Conservation (phyloP, 2,113 vertebrate genomes). For the Psephotus haematonotus region DNA sequence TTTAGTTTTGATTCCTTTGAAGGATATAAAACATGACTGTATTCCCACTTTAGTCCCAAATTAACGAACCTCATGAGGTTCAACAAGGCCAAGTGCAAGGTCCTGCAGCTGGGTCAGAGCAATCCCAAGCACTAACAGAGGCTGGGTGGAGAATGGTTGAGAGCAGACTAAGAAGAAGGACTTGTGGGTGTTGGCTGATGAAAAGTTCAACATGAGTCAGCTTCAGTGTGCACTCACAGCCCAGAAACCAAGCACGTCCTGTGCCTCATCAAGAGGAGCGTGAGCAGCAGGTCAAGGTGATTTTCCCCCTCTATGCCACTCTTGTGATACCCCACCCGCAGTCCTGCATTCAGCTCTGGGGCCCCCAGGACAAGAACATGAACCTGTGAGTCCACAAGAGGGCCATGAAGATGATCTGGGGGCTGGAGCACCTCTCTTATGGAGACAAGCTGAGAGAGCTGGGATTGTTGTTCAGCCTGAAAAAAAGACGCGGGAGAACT, state of each 20-base stretch:
- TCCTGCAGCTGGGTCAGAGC: neutral
- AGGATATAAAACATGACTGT: neutral
- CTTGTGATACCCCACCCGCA: neutral
- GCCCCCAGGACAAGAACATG: neutral
- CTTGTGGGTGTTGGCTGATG: neutral
- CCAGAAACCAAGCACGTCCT: neutral
- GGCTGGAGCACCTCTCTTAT: neutral
- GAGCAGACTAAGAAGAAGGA: neutral
- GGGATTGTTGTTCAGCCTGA: neutral
- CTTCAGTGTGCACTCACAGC: neutral
- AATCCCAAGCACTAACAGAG: neutral
- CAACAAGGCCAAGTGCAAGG: neutral
- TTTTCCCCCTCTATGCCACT: neutral
- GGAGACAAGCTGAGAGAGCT: neutral
- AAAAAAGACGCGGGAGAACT: neutral
- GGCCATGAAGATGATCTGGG: neutral
- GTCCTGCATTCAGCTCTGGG: neutral
- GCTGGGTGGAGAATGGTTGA: neutral
- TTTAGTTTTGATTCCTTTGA: neutral
- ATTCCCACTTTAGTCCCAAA: neutral
- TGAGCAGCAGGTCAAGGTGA: neutral
- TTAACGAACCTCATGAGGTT: neutral
- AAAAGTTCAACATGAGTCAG: neutral
- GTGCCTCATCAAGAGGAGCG: neutral
- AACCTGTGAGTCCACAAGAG: neutral